These are phyloP conservation scores for Lycorma delicatula DNA, from an alignment of 1,140 invertebrate genomes.

Conservation along the genomic window DNA sequence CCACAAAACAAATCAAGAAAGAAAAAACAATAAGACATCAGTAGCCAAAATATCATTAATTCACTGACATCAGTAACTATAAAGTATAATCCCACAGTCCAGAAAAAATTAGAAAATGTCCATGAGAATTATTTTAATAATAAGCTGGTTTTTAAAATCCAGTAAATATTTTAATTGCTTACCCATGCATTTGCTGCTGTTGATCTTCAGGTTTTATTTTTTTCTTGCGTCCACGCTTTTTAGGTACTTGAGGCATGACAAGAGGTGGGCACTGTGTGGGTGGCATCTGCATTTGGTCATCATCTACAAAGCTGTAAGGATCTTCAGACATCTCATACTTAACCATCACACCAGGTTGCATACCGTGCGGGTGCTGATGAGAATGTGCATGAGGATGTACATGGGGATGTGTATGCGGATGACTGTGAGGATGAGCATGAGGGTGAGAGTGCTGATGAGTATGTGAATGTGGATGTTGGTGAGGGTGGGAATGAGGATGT, in stretches of 20 bases:
- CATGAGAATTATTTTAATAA: too few species aligned
- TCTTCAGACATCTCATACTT: constrained; percentile 59
- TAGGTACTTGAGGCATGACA: constrained; percentile 54
- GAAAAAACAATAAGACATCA: too few species aligned
- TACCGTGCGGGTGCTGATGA: constrained; percentile 9
- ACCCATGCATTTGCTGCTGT: constrained; percentile 9
- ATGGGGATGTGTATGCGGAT: constrained; percentile 29
- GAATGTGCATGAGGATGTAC: constrained; percentile 32
- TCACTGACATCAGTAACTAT: too few species aligned
- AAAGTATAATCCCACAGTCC: too few species aligned
- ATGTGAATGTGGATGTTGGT: constrained; percentile 28
- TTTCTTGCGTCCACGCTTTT: constrained; percentile 74
- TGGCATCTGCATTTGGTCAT: constrained; percentile 41
- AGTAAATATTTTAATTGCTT: too few species aligned
- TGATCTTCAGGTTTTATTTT: constrained; percentile 50
- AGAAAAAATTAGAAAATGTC: too few species aligned
- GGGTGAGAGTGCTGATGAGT: constrained; percentile 31
- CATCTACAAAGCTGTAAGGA: constrained; percentile 74
- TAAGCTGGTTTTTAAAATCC: too few species aligned
- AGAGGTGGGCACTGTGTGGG: constrained; percentile 36
- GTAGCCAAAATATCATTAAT: too few species aligned
- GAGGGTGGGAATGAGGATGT: constrained; percentile 15
- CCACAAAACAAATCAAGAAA: too few species aligned
- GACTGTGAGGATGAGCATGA: constrained; percentile 21
- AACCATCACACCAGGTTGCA: constrained; percentile 39